Conservation (phyloP, 2,797 vertebrate species). For the Kryptopterus vitreolus region DNA sequence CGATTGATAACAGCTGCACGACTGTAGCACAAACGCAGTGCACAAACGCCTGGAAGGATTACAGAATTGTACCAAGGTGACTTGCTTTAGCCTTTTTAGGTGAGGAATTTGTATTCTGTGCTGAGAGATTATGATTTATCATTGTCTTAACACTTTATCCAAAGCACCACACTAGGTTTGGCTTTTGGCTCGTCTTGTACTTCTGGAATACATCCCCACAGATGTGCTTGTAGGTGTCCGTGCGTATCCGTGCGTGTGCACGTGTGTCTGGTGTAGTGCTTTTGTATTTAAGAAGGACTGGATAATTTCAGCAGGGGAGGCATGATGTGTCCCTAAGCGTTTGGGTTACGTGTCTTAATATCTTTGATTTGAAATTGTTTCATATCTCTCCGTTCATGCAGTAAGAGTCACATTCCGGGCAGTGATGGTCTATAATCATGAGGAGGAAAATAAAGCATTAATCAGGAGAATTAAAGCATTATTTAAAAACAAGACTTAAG, state of each 20-base stretch:
- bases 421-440: neutral
- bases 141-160: constrained; percentile 30
- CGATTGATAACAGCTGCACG: neutral
- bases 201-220: constrained; percentile 23
- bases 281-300: neutral
- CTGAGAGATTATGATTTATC: constrained; percentile 39
- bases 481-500: neutral
- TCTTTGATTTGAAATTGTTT: neutral
- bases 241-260: constrained; percentile 7
- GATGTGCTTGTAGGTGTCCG: constrained; percentile 15
- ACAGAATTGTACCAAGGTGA: neutral
- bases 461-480: neutral
- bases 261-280: neutral
- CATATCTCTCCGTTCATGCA: neutral
- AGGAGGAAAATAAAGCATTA: neutral
- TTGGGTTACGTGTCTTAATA: constrained; percentile 4
- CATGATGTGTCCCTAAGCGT: neutral
- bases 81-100: constrained; percentile 49
- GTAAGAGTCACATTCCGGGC: neutral
- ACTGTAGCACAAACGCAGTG: neutral
- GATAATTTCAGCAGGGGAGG: constrained; percentile 27
- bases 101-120: constrained; percentile 26
- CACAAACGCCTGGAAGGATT: neutral
- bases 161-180: constrained; percentile 28
- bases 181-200: neutral